Percentiles rank a stretch among this genome's conserved stretches.
Evolutionary conservation across 2,113 vertebrate species (phyloP).

Genomic region (Plecotus auritus): DNA sequence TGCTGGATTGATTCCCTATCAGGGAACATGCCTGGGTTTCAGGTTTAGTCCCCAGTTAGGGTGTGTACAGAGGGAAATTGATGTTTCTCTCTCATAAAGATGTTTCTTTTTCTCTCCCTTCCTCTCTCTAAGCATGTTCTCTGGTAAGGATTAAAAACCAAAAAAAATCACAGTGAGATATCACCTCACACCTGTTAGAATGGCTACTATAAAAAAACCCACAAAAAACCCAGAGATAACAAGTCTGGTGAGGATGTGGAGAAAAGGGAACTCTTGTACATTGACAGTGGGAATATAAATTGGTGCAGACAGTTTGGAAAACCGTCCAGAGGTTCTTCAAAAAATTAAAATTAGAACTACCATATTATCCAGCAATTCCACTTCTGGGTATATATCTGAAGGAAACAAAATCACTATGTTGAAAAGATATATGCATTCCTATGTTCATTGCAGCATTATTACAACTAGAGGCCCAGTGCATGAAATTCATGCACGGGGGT

Average conservation of each 20-base stretch:
- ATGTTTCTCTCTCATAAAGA: no score
- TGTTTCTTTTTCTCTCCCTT: no score
- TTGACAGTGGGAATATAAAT: neutral
- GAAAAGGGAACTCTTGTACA: no score
- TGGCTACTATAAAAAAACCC: no score
- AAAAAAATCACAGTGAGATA: no score
- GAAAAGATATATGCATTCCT: neutral
- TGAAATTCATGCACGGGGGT: no score
- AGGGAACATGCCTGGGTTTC: no score
- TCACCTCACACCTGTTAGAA: neutral
- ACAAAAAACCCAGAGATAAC: neutral
- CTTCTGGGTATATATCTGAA: neutral
- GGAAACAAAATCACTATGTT: neutral
- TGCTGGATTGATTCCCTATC: no score
- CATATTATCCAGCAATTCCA: neutral
- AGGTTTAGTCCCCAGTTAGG: no score
- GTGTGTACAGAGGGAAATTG: no score
- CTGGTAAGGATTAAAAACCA: no score
- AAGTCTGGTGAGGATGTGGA: neutral
- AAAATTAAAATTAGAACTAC: neutral
- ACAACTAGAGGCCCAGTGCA: neutral
- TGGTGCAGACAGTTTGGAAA: neutral
- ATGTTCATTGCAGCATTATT: neutral
- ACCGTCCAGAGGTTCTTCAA: neutral
- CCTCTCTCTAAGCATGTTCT: no score